Evolutionary conservation across 2,113 vertebrate genomes (phyloP).

Genomic region (Python bivittatus): DNA sequence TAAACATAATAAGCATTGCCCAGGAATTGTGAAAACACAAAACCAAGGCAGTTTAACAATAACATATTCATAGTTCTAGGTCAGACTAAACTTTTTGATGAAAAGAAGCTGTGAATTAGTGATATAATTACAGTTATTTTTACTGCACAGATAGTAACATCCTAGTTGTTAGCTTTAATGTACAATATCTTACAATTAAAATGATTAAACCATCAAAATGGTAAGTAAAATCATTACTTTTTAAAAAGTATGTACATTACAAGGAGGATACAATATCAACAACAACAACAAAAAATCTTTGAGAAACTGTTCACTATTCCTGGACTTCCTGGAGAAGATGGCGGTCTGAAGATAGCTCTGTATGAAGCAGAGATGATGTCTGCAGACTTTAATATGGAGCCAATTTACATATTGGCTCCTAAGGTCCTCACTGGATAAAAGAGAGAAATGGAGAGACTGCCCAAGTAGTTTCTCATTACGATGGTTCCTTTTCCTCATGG

Average conservation of each 20-base stretch:
- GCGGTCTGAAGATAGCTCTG: too few species aligned
- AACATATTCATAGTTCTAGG: not conserved
- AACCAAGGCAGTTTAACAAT: not conserved
- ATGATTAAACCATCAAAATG: not conserved
- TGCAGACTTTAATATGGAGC: too few species aligned
- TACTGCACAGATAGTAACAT: not conserved
- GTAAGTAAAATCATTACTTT: not conserved
- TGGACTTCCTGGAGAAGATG: too few species aligned
- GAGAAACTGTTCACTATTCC: slow-evolving; percentile 10
- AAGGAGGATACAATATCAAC: not conserved
- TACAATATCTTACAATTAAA: not conserved
- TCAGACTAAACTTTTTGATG: not conserved
- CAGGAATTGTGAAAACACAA: not conserved
- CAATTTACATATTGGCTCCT: too few species aligned
- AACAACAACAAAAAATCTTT: not conserved
- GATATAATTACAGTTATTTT: not conserved
- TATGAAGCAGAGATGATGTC: too few species aligned
- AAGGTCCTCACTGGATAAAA: too few species aligned
- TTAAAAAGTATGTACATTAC: not conserved
- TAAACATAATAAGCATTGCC: not conserved
- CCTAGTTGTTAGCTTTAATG: not conserved
- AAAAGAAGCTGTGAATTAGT: not conserved
- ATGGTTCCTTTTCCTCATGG: too few species aligned
- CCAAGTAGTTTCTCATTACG: too few species aligned
- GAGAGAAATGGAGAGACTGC: too few species aligned